Percentiles rank a stretch among this genome's conserved stretches.
phyloP scores from a whole-genome alignment of 1,140 invertebrate species.

The Eriosoma lanigerum region DNA sequence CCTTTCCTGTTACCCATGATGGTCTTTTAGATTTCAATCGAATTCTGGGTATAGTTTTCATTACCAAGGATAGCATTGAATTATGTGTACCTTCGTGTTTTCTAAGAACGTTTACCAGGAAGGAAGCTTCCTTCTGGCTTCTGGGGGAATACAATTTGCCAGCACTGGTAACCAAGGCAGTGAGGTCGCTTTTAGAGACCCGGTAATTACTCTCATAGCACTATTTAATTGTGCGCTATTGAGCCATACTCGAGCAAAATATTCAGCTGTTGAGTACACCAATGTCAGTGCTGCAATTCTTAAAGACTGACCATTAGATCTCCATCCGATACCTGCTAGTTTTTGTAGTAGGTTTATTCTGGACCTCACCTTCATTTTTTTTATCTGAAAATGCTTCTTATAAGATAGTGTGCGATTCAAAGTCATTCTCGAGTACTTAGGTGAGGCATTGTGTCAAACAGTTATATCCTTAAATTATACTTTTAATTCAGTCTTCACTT shows the following conservation, averaged over 20 bases:
- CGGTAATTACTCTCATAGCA: too few relatives aligned
- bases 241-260: too few relatives aligned
- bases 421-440: too few relatives aligned
- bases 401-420: neutral
- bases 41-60: neutral
- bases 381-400: neutral
- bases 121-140: neutral
- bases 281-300: too few relatives aligned
- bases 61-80: neutral
- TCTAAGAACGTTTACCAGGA: neutral
- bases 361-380: neutral
- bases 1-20: neutral
- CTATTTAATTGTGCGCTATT: too few relatives aligned
- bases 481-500: neutral
- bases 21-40: conserved; percentile 8
- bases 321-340: too few relatives aligned
- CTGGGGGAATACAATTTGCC: too few relatives aligned
- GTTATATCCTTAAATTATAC: neutral
- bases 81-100: neutral
- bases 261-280: too few relatives aligned
- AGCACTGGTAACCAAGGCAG: too few relatives aligned
- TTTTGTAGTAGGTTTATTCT: too few relatives aligned
- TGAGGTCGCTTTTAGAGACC: too few relatives aligned
- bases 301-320: too few relatives aligned
- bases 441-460: neutral